Conservation (phyloP, 2,113 vertebrate species). For the Orycteropus afer region DNA sequence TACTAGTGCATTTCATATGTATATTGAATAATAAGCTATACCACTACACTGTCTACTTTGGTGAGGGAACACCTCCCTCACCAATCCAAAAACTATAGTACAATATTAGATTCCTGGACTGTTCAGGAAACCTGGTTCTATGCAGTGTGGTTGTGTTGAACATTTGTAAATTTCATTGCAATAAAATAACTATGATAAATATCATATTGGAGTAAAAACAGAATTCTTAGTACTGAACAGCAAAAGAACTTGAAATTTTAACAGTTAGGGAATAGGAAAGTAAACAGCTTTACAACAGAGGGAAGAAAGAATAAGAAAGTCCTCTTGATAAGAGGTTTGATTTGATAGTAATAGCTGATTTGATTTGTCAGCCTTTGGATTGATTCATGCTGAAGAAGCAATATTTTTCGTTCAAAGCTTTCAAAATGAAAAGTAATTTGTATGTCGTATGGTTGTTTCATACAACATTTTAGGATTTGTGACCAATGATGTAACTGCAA, state of each 20-base stretch:
- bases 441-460: background rate
- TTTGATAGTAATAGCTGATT: background rate
- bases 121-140: background rate
- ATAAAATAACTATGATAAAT: background rate
- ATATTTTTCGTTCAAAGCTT: constrained; percentile 30
- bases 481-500: background rate
- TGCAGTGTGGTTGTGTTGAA: background rate
- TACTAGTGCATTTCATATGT: background rate
- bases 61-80: background rate
- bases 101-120: background rate
- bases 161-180: constrained; percentile 33
- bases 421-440: constrained; percentile 12
- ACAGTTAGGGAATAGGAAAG: background rate
- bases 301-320: background rate
- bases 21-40: background rate
- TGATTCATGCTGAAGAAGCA: background rate
- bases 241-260: constrained; percentile 30
- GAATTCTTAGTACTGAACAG: background rate
- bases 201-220: background rate
- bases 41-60: background rate
- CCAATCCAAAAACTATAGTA: background rate
- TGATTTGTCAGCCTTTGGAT: background rate
- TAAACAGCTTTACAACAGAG: background rate
- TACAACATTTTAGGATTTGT: constrained; percentile 31
- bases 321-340: constrained; percentile 12